Conservation (phyloP, 1,140 invertebrate species). For the Sesamia nonagrioides region DNA sequence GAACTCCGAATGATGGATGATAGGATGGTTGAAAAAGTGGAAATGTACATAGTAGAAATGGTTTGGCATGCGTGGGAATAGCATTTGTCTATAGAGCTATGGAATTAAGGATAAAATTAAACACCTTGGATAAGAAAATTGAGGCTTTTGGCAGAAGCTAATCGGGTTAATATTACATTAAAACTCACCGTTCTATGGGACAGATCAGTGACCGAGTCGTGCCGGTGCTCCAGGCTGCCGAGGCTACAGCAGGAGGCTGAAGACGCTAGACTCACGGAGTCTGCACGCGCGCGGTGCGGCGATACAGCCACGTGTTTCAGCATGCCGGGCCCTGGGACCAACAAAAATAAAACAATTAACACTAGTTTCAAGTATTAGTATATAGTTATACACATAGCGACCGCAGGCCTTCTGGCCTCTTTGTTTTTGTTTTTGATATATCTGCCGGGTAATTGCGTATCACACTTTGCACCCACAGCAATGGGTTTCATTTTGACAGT, state of each 20-base stretch:
- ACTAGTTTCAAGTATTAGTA: neutral
- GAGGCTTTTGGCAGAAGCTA: neutral
- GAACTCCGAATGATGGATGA: conserved; percentile 35
- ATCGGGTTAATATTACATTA: neutral
- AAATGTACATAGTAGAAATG: neutral
- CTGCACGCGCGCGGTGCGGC: conserved; percentile 92
- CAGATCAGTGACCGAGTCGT: conserved; percentile 81
- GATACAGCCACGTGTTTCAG: conserved; percentile 96
- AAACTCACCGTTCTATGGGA: conserved; percentile 79
- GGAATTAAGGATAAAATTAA: neutral
- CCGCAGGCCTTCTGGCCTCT: too few species aligned
- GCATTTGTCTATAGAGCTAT: neutral
- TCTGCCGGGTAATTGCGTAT: too few species aligned
- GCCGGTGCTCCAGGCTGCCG: conserved; percentile 79
- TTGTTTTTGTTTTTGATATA: too few species aligned
- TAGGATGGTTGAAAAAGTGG: conserved; percentile 7
- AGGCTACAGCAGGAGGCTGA: conserved; percentile 90
- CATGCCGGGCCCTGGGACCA: conserved; percentile 88
- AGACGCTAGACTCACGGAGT: conserved; percentile 94
- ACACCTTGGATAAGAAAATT: neutral
- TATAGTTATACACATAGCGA: neutral
- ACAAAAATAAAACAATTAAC: neutral
- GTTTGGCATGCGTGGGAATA: neutral
- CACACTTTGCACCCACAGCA: too few species aligned
- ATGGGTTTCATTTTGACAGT: too few species aligned